Percentiles rank a stretch among this genome's conserved stretches.
These are phyloP conservation scores for Hirtodrosophila histrioides DNA, from an alignment of 2,888 invertebrate genomes.

Conservation along the genomic window DNA sequence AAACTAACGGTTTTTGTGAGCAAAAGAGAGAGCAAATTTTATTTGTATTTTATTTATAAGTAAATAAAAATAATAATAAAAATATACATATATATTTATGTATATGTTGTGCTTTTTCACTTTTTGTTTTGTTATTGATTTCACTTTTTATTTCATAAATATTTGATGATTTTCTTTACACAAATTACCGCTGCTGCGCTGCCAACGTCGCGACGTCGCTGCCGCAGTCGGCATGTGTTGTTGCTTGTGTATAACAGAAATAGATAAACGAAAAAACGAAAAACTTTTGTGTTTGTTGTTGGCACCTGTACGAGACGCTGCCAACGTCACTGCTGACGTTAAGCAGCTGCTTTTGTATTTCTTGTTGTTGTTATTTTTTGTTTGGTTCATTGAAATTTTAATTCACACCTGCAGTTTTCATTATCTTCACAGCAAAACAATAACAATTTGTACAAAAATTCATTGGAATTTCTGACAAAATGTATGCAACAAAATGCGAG, in stretches of 20 bases:
- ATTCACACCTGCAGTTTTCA: conserved; percentile 60
- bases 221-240: conserved; percentile 11
- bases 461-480: conserved; percentile 44
- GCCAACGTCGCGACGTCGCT: conserved; percentile 13
- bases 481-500: conserved; percentile 35
- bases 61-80: conserved; percentile 8
- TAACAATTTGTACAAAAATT: conserved; percentile 28
- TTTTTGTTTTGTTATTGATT: conserved; percentile 70
- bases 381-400: conserved; percentile 51
- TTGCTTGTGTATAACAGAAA: conserved; percentile 60
- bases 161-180: conserved; percentile 57
- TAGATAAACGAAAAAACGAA: conserved; percentile 44
- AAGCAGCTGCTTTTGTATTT: conserved; percentile 44
- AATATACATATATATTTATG: conserved; percentile 39
- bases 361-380: conserved; percentile 17
- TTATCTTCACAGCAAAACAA: conserved; percentile 15
- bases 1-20: conserved; percentile 1
- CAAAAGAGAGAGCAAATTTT: conserved; percentile 14
- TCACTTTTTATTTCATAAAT: conserved; percentile 66
- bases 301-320: conserved; percentile 46
- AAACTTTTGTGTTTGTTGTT: conserved; percentile 19
- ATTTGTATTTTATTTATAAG: conserved; percentile 20
- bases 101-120: conserved; percentile 37
- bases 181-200: conserved; percentile 40
- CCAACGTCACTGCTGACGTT: conserved; percentile 54